These are phyloP conservation scores for Collichthys lucidus DNA, from an alignment of 2,113 vertebrate genomes.

Conservation along the genomic window DNA sequence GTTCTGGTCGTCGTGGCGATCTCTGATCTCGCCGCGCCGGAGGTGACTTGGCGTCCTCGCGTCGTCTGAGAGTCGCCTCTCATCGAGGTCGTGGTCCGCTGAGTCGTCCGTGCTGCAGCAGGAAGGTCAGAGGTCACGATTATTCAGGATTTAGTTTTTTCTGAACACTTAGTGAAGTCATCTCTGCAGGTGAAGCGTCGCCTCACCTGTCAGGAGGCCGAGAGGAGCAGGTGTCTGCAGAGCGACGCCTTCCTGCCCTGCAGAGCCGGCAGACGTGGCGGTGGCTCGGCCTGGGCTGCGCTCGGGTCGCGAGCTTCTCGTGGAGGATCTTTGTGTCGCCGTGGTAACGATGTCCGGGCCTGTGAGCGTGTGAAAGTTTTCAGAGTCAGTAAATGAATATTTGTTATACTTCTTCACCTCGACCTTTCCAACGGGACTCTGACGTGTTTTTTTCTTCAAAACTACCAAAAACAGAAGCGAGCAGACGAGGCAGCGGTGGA, in stretches of 20 bases:
- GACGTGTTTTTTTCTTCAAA: too few relatives aligned
- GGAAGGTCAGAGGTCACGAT: too few relatives aligned
- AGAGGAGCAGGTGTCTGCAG: too few relatives aligned
- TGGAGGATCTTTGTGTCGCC: background rate
- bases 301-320: background rate
- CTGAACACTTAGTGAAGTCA: too few relatives aligned
- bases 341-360: background rate
- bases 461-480: too few relatives aligned
- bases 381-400: too few relatives aligned
- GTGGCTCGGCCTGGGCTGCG: background rate
- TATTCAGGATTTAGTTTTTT: too few relatives aligned
- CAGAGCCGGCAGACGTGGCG: background rate
- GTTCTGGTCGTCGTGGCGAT: background rate
- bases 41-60: background rate
- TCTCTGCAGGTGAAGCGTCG: background rate
- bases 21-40: background rate
- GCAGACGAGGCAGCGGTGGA: too few relatives aligned
- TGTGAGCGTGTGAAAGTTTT: background rate
- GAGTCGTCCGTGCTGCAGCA: background rate
- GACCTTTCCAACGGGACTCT: too few relatives aligned
- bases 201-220: conserved; percentile 21
- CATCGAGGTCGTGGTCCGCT: background rate
- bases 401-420: too few relatives aligned
- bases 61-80: background rate
- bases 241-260: background rate